Percentiles rank a stretch among this genome's conserved stretches.
These are phyloP conservation scores for Solea senegalensis DNA, from an alignment of 2,113 vertebrate species.

Conservation along the genomic window DNA sequence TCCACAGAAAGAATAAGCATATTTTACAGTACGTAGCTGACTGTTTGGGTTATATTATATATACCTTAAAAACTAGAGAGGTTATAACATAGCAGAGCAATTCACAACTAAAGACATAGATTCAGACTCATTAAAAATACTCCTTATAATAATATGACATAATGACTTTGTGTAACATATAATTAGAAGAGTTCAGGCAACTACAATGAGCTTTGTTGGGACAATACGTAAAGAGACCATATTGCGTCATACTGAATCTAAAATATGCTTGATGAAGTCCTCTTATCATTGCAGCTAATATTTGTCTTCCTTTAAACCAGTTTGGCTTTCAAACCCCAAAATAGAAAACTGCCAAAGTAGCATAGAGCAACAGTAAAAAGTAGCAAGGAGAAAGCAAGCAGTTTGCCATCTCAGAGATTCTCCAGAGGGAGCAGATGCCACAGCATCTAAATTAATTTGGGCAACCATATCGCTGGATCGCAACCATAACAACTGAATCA, in stretches of 20 bases:
- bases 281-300: too few species aligned
- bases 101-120: not conserved
- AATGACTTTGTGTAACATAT: too few species aligned
- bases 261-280: too few species aligned
- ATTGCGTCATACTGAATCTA: too few species aligned
- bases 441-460: conserved; percentile 24
- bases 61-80: too few species aligned
- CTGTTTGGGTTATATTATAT: not conserved
- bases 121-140: not conserved
- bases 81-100: too few species aligned
- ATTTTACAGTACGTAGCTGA: not conserved
- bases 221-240: too few species aligned
- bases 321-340: not conserved
- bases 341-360: conserved; percentile 3
- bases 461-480: conserved; percentile 31
- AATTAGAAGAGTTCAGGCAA: too few species aligned
- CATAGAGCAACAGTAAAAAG: conserved; percentile 23
- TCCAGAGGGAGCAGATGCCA: conserved; percentile 38
- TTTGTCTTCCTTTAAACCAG: too few species aligned
- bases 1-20: not conserved
- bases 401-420: conserved; percentile 19
- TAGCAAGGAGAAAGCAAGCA: not conserved
- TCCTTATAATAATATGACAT: too few species aligned
- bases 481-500: conserved; percentile 31
- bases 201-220: too few species aligned